Conservation (phyloP, 1,140 invertebrate genomes). For the Wasmannia auropunctata region DNA sequence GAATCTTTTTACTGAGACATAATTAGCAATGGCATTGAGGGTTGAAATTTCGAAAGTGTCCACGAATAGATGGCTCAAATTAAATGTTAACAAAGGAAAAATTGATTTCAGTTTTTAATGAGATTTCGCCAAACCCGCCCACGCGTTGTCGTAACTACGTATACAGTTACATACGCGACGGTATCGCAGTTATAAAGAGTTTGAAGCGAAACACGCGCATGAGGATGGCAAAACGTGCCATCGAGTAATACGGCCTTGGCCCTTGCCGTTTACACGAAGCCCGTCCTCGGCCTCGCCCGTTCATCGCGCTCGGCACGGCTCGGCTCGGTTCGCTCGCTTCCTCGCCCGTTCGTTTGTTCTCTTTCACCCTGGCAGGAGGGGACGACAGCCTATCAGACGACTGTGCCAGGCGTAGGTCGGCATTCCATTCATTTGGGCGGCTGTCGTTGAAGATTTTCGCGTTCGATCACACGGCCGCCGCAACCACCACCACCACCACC, state of each 20-base stretch:
- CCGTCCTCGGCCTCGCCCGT: slow-evolving; percentile 60
- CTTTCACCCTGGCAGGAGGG: slow-evolving; percentile 15
- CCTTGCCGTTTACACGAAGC: slow-evolving; percentile 58
- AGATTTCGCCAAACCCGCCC: background rate
- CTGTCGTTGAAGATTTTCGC: slow-evolving; percentile 77
- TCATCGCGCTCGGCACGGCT: slow-evolving; percentile 33
- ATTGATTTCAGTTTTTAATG: background rate
- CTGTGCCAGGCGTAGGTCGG: slow-evolving; percentile 76
- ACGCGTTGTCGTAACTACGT: too few relatives aligned
- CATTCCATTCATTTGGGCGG: slow-evolving; percentile 80
- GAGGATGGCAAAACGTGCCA: slow-evolving; percentile 10
- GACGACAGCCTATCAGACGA: slow-evolving; percentile 70
- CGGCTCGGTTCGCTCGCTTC: background rate
- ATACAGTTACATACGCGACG: background rate
- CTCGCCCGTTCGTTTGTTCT: background rate
- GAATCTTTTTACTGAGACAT: background rate
- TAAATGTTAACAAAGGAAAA: background rate
- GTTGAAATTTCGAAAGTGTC: background rate
- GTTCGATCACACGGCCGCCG: slow-evolving; percentile 72
- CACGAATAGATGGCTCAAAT: background rate
- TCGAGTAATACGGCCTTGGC: slow-evolving; percentile 56
- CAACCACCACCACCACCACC: slow-evolving; percentile 39
- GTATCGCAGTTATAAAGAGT: background rate
- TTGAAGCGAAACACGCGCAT: slow-evolving; percentile 6
- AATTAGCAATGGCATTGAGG: background rate